Evolutionary conservation across 2,113 vertebrate species (phyloP).

Genomic region (Psammodynastes pulverulentus): DNA sequence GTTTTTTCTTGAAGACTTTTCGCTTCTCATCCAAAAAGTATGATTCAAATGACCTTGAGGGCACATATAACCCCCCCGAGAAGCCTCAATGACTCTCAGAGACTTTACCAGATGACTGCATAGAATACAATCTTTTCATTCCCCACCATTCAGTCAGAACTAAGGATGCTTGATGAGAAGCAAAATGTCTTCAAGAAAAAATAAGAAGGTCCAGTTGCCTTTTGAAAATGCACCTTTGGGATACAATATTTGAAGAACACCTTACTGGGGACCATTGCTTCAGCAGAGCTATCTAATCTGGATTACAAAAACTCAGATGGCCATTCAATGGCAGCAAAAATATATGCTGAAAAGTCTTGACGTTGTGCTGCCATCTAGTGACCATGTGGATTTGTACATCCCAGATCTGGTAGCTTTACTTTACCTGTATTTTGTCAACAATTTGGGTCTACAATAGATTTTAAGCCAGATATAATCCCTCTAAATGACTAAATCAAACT

Average conservation of each 20-base stretch:
- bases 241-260: background rate
- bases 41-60: too few species aligned
- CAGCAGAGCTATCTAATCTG: background rate
- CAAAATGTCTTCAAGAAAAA: background rate
- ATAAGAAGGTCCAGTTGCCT: background rate
- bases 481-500: background rate
- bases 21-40: too few species aligned
- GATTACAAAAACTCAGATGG: background rate
- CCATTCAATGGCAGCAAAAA: background rate
- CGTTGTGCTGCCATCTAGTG: background rate
- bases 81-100: too few species aligned
- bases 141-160: background rate
- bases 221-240: background rate
- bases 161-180: background rate
- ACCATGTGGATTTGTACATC: background rate
- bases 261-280: background rate
- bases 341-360: background rate
- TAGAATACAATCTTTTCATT: too few species aligned
- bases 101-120: too few species aligned
- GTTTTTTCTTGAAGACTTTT: too few species aligned
- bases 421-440: background rate
- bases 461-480: background rate
- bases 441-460: background rate
- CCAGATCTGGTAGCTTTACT: background rate
- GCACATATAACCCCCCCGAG: too few species aligned